phyloP scores from a whole-genome alignment of 2,888 invertebrate genomes.

The Eupithecia inturbata region DNA sequence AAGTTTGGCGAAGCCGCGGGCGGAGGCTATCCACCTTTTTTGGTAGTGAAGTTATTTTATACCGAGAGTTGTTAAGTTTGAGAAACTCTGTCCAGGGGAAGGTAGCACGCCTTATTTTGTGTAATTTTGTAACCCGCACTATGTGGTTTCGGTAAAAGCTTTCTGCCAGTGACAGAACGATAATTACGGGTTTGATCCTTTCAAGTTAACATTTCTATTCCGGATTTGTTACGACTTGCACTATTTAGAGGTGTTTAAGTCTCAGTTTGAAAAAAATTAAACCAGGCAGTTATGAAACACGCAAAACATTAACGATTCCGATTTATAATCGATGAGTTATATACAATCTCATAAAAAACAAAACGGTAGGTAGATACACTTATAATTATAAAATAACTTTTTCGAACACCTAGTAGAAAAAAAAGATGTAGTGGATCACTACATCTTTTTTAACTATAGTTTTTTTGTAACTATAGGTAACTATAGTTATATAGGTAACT shows the following conservation, averaged over 20 bases:
- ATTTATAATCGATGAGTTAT: neutral
- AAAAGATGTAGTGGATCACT: no score
- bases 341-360: neutral
- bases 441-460: no score
- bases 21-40: neutral
- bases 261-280: neutral
- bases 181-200: conserved; percentile 39
- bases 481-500: no score
- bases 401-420: neutral
- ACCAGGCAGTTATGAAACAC: neutral
- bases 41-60: neutral
- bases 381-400: neutral
- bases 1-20: neutral
- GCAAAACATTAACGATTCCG: conserved; percentile 2
- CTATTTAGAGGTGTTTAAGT: neutral
- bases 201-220: conserved; percentile 25
- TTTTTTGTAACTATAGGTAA: no score
- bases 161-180: conserved; percentile 45
- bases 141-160: conserved; percentile 64
- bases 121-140: conserved; percentile 64
- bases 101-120: conserved; percentile 68
- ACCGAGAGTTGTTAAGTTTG: neutral
- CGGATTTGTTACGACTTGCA: conserved; percentile 2
- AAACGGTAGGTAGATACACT: neutral
- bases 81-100: conserved; percentile 45